Evolutionary conservation across 1,140 invertebrate species (phyloP), one percentile per base, ranked within the genome.

Genomic region (Drosophila triauraria): DNA sequence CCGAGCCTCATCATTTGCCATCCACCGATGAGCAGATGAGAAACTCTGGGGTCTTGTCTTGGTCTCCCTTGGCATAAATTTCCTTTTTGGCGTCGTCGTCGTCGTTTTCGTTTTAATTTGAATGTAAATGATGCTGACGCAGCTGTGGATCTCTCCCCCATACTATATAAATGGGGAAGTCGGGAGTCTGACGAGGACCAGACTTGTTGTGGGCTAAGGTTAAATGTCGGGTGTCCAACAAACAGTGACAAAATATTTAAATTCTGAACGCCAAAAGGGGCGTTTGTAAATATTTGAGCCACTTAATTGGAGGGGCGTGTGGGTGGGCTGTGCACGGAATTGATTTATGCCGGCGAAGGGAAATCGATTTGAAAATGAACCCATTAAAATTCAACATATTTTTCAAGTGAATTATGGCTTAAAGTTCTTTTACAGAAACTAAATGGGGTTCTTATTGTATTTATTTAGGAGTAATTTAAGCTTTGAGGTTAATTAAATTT

Each of bases 241-340:
- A 88, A 78, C 76, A 87, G 84, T 88, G 84, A 88, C 84, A 88
- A 90, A 88, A 88, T 88, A 88, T 88, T 90, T 88, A 84, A 87
- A 84, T 88, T 90, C 68, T 47, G 35, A 13, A 20, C 40, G 53
- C 56, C 53, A 7, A 35, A 43, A 63, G 67, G 77, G 84, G 84
- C 80, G 85, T 88, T 84, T 78, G 85, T 88, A 88, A 88, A 88
- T 90, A 88, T 88, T 88, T 84, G 85, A 78, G 80, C 48, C 84
- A 88, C 85, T 88, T 88, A 87, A 87, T 87, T 87, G 84, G 85
- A 32, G 77, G 59, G 76, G 75, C 68, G 72, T 61, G 75, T 61
- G 75, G 60, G 50, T 74, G 60, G 74, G 61, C 44, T 17, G 54
- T 8, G 15, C 44, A 7, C 58, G 44, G 71, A 75, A 80, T 80